Percentiles rank a stretch among this genome's conserved stretches.
Evolutionary conservation across 2,113 vertebrate genomes (phyloP).

Genomic region (Seriola rivoliana): DNA sequence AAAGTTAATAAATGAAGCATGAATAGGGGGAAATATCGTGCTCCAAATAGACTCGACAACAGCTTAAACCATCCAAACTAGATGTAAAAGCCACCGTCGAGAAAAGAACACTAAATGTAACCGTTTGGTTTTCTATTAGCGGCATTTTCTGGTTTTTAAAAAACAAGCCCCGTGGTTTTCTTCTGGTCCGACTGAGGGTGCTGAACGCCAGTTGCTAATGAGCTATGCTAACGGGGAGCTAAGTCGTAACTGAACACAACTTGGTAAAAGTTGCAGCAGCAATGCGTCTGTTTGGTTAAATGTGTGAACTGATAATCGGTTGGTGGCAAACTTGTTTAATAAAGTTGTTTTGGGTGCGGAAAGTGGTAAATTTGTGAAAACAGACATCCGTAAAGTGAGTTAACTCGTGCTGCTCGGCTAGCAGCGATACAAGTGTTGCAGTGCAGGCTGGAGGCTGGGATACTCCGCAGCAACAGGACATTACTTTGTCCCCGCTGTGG

Average conservation of each 20-base stretch:
- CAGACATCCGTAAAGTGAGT: constrained; percentile 7
- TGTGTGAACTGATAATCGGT: fast-evolving
- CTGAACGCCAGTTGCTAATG: constrained; percentile 49
- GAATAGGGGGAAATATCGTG: constrained; percentile 28
- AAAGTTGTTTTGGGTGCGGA: background rate
- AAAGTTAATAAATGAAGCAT: constrained; percentile 66
- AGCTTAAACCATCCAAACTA: background rate
- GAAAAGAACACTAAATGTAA: too few species aligned
- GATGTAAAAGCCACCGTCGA: fast-evolving
- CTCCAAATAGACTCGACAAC: background rate
- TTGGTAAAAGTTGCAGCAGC: background rate
- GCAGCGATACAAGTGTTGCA: constrained; percentile 15
- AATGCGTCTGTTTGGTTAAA: fast-evolving
- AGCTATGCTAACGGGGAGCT: constrained; percentile 73
- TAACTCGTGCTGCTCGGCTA: constrained; percentile 65
- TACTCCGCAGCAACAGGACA: constrained; percentile 24
- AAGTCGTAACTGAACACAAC: constrained; percentile 31
- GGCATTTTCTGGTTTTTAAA: constrained; percentile 4
- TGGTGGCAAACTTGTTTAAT: background rate
- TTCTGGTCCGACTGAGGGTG: constrained; percentile 3
- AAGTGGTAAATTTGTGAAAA: background rate
- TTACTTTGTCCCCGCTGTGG: constrained; percentile 64
- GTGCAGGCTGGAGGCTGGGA: constrained; percentile 28
- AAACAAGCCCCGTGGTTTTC: constrained; percentile 43
- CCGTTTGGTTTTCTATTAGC: background rate